A percentile compares a stretch with the other conserved stretches of the same genome.
Evolutionary conservation across 2,113 vertebrate genomes (phyloP).

Genomic region (Pogonocichla stellata): DNA sequence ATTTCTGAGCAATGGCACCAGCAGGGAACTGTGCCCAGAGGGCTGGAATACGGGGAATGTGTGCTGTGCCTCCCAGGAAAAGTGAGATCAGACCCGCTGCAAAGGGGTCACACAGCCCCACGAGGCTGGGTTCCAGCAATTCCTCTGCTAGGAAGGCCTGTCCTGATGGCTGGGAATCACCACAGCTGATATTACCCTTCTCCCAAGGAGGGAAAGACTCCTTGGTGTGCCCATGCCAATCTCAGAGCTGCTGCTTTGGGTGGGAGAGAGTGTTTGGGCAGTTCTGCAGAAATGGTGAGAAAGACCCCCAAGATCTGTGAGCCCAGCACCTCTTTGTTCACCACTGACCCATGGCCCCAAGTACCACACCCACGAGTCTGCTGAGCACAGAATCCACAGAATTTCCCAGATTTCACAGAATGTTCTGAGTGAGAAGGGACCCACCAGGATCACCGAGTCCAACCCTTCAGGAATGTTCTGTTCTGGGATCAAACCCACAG

Average conservation of each 20-base stretch:
- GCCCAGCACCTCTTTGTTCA: neutral
- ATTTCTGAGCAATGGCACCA: neutral
- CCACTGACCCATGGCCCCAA: neutral
- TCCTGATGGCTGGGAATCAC: neutral
- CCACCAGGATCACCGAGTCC: fast-evolving
- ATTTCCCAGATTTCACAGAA: neutral
- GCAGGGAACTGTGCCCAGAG: fast-evolving
- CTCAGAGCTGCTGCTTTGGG: neutral
- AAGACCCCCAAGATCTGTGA: neutral
- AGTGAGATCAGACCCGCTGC: neutral
- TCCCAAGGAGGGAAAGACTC: neutral
- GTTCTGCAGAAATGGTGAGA: neutral
- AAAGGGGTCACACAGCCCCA: neutral
- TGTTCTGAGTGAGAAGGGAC: neutral
- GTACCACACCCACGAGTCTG: too few relatives aligned
- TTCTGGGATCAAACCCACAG: neutral
- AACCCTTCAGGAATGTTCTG: neutral
- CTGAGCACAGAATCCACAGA: neutral
- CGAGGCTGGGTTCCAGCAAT: neutral
- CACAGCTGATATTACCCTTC: too few relatives aligned
- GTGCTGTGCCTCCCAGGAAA: neutral
- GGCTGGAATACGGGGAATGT: neutral
- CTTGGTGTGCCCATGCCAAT: neutral
- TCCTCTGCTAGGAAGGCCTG: neutral
- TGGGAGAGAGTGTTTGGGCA: neutral